Conservation (phyloP, 2,888 invertebrate genomes). For the Podotricha telesiphe region DNA sequence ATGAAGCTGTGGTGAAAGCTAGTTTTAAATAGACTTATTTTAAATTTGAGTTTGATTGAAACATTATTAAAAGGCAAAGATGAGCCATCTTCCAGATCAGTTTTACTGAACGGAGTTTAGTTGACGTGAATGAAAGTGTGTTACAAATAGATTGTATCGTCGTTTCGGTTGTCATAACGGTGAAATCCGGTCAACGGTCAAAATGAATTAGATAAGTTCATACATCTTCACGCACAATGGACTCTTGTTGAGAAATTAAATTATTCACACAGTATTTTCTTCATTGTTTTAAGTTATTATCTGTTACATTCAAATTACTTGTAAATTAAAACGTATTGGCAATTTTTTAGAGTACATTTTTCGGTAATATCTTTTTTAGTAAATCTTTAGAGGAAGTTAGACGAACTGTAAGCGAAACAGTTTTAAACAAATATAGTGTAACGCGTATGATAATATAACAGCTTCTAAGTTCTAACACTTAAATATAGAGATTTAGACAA, state of each 20-base stretch:
- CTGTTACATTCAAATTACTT: conserved; percentile 22
- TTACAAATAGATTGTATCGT: conserved; percentile 13
- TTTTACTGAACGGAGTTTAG: background rate
- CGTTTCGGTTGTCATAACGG: conserved; percentile 37
- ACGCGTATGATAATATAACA: no score
- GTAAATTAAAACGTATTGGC: conserved; percentile 13
- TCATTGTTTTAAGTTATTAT: conserved; percentile 42
- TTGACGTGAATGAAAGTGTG: background rate
- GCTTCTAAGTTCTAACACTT: no score
- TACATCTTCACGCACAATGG: conserved; percentile 62
- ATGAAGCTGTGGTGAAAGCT: no score
- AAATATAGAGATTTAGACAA: no score
- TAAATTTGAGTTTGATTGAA: background rate
- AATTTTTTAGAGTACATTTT: conserved; percentile 18
- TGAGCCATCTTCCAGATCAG: background rate
- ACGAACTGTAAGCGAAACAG: background rate
- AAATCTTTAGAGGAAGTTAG: background rate
- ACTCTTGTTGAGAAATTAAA: conserved; percentile 59
- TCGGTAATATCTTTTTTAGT: background rate
- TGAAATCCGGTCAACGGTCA: conserved; percentile 47
- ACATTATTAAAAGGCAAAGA: background rate
- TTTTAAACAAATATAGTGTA: background rate
- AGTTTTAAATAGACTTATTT: background rate
- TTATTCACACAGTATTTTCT: conserved; percentile 60
- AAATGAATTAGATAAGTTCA: conserved; percentile 45